Evolutionary conservation across 2,113 vertebrate genomes (phyloP).

Genomic region (Phoenicopterus ruber): DNA sequence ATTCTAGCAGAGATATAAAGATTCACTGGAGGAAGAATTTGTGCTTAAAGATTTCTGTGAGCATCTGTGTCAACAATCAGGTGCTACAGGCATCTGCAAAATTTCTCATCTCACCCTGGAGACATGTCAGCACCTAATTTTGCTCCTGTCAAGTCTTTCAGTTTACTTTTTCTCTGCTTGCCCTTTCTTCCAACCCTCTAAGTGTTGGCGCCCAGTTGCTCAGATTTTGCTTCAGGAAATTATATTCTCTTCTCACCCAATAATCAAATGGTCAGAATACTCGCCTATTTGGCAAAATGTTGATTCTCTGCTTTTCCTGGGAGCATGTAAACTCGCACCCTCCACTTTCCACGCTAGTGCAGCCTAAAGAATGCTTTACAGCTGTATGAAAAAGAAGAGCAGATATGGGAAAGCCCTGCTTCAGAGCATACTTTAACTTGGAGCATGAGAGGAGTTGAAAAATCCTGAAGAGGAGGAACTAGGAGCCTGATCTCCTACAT

Average conservation of each 20-base stretch:
- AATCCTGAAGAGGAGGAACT: neutral
- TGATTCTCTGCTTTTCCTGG: neutral
- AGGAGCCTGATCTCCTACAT: neutral
- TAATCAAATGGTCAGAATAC: neutral
- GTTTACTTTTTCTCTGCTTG: neutral
- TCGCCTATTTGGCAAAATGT: neutral
- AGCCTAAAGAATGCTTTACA: neutral
- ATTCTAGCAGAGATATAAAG: neutral
- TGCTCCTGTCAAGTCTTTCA: neutral
- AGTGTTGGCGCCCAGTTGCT: neutral
- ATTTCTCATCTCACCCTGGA: neutral
- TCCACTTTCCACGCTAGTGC: neutral
- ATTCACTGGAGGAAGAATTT: neutral
- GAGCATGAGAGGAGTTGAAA: neutral
- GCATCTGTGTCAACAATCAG: neutral
- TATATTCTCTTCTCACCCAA: neutral
- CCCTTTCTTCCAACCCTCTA: neutral
- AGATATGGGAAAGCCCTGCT: neutral
- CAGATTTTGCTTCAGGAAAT: neutral
- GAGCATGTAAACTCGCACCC: neutral
- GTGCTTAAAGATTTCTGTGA: neutral
- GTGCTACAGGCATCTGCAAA: neutral
- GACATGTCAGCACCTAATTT: neutral
- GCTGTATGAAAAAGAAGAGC: neutral
- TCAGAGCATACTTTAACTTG: neutral